These are phyloP conservation scores for Eledona agricola DNA, from an alignment of 2,888 invertebrate genomes.

Conservation along the genomic window DNA sequence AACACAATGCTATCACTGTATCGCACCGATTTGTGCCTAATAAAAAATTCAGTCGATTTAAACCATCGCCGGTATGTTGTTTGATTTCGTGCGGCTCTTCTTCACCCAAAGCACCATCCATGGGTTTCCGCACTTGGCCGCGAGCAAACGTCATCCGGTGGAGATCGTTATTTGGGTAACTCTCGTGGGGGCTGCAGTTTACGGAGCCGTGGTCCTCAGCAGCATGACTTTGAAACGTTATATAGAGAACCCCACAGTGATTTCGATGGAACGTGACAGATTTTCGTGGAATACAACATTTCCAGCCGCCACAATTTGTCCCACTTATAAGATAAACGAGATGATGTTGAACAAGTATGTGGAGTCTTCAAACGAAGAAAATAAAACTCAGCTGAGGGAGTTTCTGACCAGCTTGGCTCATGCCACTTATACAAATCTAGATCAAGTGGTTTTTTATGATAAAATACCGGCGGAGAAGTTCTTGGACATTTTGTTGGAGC, in stretches of 20 bases:
- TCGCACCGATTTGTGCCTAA: conserved; percentile 21
- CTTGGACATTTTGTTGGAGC: conserved; percentile 66
- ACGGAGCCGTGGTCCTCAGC: conserved; percentile 59
- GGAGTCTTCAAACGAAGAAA: conserved; percentile 49
- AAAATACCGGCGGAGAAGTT: conserved; percentile 68
- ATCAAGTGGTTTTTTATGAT: conserved; percentile 65
- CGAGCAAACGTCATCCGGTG: conserved; percentile 46
- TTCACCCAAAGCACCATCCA: conserved; percentile 55
- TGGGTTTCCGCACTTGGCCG: conserved; percentile 53
- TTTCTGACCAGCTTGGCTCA: conserved; percentile 69
- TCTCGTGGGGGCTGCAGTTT: conserved; percentile 50
- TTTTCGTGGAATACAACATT: conserved; percentile 77
- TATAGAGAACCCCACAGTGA: conserved; percentile 75
- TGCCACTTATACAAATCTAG: conserved; percentile 70
- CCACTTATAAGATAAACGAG: conserved; percentile 66
- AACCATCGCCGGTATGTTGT: conserved; percentile 5
- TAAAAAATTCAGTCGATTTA: conserved; percentile 27
- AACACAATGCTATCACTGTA: conserved; percentile 17
- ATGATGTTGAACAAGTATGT: conserved; percentile 66
- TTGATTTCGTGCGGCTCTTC: conserved; percentile 39
- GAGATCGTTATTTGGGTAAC: conserved; percentile 54
- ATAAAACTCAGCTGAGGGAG: conserved; percentile 65
- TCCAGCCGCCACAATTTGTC: conserved; percentile 74
- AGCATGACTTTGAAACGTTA: conserved; percentile 71
- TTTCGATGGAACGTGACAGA: conserved; percentile 77